Evolutionary conservation across 2,113 vertebrate genomes (phyloP).

Genomic region (Catharus fuscescens): DNA sequence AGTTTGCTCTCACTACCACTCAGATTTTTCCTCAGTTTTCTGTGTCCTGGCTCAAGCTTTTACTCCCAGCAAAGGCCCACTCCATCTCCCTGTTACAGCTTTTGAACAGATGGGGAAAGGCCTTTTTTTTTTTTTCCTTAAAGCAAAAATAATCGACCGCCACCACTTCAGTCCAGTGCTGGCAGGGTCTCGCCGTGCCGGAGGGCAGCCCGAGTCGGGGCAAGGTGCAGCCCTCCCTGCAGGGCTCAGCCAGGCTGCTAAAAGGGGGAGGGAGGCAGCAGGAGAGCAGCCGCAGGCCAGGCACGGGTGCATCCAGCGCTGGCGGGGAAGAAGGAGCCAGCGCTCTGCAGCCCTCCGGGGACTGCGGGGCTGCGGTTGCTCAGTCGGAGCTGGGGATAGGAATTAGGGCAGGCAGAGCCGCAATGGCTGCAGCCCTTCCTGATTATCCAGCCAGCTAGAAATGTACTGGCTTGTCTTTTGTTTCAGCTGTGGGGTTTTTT

Average conservation of each 20-base stretch:
- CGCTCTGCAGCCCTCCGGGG: not conserved
- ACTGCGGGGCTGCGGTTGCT: slow-evolving; percentile 41
- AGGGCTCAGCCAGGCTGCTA: not conserved
- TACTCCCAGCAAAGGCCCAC: not conserved
- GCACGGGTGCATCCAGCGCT: not conserved
- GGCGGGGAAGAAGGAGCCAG: not conserved
- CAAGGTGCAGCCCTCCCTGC: not conserved
- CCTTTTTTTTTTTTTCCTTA: not conserved
- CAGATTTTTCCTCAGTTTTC: not conserved
- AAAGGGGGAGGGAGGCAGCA: not conserved
- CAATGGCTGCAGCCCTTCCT: not conserved
- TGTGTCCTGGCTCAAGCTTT: not conserved
- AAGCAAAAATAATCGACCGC: not conserved
- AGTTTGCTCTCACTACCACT: not conserved
- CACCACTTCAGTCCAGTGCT: not conserved
- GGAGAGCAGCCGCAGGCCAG: not conserved
- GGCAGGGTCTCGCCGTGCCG: rapidly evolving
- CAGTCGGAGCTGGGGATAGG: not conserved
- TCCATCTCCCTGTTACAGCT: not conserved
- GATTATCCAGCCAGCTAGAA: slow-evolving; percentile 26
- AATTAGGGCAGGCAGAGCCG: slow-evolving; percentile 47
- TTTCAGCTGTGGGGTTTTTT: not conserved
- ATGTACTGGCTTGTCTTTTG: not conserved
- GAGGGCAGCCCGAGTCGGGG: not conserved
- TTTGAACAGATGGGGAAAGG: not conserved